These are phyloP conservation scores for Sminthurinus aureus DNA, from an alignment of 2,888 invertebrate species.

Conservation along the genomic window DNA sequence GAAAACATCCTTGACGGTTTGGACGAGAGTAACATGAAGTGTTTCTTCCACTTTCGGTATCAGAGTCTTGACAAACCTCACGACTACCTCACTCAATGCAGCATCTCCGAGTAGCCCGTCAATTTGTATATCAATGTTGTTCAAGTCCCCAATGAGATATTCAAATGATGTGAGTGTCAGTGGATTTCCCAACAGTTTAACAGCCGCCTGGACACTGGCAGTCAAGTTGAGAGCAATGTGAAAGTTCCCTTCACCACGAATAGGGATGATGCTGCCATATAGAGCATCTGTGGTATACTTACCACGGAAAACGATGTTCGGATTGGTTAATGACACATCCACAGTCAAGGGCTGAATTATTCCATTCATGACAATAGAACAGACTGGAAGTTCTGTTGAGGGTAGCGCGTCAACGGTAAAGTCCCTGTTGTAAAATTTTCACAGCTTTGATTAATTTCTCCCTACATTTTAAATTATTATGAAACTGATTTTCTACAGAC, in stretches of 20 bases:
- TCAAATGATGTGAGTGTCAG: not conserved
- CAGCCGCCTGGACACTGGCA: not conserved
- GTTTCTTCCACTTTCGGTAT: too few species aligned
- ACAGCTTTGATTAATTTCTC: too few species aligned
- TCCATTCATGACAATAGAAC: not conserved
- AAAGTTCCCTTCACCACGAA: slow-evolving; percentile 7
- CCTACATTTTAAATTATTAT: too few species aligned
- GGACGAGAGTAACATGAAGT: too few species aligned
- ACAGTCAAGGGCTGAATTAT: not conserved
- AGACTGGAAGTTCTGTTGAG: not conserved
- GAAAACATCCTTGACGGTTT: too few species aligned
- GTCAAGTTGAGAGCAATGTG: not conserved
- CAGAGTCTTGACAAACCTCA: too few species aligned
- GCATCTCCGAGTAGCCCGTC: too few species aligned
- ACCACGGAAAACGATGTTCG: not conserved
- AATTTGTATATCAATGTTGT: too few species aligned
- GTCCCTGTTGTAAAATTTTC: too few species aligned
- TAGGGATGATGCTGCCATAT: not conserved
- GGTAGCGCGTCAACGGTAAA: too few species aligned
- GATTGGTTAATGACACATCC: not conserved
- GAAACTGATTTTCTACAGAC: too few species aligned
- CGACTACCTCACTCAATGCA: too few species aligned
- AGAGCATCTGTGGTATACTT: not conserved
- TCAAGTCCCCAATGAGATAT: not conserved
- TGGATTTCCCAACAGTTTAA: not conserved